A percentile compares a stretch with the other conserved stretches of the same genome.
These are phyloP conservation scores for Drosophila eugracilis DNA, from an alignment of 1,140 invertebrate genomes.

Conservation along the genomic window DNA sequence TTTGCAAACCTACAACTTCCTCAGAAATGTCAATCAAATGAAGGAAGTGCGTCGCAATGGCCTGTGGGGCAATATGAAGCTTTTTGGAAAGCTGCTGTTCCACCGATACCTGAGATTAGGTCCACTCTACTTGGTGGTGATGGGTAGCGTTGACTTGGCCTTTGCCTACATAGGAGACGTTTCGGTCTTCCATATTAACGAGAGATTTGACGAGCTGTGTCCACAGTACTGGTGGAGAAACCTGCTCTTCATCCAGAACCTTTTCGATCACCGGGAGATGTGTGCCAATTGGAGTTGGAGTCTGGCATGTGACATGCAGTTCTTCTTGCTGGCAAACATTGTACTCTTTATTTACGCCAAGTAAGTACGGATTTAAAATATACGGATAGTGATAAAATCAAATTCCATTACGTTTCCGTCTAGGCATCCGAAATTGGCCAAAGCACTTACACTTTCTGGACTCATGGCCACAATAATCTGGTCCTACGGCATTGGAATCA, in stretches of 20 bases:
- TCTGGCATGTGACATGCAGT: constrained; percentile 92
- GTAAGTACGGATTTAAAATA: constrained; percentile 70
- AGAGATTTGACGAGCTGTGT: constrained; percentile 85
- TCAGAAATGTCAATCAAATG: constrained; percentile 72
- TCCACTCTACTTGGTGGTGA: constrained; percentile 86
- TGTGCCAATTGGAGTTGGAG: constrained; percentile 94
- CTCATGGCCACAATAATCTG: constrained; percentile 62
- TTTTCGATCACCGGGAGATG: constrained; percentile 86
- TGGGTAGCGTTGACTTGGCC: constrained; percentile 86
- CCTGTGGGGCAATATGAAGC: constrained; percentile 57
- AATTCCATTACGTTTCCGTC: neutral
- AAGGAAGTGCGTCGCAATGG: constrained; percentile 66
- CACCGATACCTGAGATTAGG: constrained; percentile 85
- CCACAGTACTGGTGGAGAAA: constrained; percentile 88
- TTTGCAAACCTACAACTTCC: constrained; percentile 80
- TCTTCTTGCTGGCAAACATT: constrained; percentile 87
- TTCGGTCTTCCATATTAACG: constrained; percentile 85
- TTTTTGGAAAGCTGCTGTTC: constrained; percentile 76
- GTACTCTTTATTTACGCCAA: constrained; percentile 86
- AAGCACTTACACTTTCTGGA: constrained; percentile 31
- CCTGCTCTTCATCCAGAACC: constrained; percentile 88
- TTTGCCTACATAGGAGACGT: constrained; percentile 85
- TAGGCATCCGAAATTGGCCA: constrained; percentile 60
- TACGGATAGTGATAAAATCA: neutral
- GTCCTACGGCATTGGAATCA: constrained; percentile 66